phyloP scores from a whole-genome alignment of 30 jellyfish, hydroid and myxozoan genomes.

The Pseudorhiza aurosa region DNA sequence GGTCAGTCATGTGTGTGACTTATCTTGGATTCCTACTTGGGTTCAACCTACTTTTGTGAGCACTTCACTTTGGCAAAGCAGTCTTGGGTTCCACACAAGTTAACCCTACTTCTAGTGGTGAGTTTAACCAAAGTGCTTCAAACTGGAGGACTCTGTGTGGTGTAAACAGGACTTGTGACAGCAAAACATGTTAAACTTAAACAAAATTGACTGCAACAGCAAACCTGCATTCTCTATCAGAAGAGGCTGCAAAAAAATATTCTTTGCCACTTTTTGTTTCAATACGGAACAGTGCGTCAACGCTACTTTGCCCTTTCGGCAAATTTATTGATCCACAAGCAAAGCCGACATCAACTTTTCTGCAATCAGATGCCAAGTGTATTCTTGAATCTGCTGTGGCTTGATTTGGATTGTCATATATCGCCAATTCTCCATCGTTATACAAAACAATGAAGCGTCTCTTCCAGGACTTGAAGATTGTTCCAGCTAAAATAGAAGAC shows the following conservation, averaged over 20 bases:
- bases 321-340: constrained; percentile 92
- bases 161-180: no score
- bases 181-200: no score
- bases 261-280: constrained; percentile 56
- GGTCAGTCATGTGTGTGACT: no score
- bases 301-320: constrained; percentile 85
- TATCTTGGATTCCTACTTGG: no score
- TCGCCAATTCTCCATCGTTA: constrained; percentile 87
- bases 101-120: no score
- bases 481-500: constrained; percentile 52
- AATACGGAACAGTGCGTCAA: constrained; percentile 88
- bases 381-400: constrained; percentile 88
- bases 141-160: no score
- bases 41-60: no score
- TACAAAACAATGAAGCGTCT: constrained; percentile 74
- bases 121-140: no score
- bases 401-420: constrained; percentile 70
- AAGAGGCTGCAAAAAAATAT: constrained; percentile 76
- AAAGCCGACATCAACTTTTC: constrained; percentile 69
- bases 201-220: no score
- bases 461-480: constrained; percentile 91
- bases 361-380: constrained; percentile 63
- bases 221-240: constrained; percentile 89
- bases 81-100: no score
- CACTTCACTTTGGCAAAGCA: no score